Evolutionary conservation across 2,797 vertebrate species (phyloP).

Genomic region (Streptopelia turtur): DNA sequence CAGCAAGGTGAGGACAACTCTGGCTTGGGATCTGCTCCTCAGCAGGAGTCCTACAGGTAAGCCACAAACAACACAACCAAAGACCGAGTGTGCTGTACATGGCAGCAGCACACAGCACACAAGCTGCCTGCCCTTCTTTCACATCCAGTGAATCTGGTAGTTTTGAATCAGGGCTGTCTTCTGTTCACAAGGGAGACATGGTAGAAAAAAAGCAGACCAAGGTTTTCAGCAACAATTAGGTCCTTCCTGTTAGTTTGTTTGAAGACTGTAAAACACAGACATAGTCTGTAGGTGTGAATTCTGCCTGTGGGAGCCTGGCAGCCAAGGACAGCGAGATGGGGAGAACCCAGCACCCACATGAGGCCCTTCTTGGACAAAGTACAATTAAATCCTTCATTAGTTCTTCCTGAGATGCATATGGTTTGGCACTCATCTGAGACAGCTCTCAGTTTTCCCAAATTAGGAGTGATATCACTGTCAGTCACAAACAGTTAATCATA

Average conservation of each 20-base stretch:
- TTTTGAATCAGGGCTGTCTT: neutral
- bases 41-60: neutral
- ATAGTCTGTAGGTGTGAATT: neutral
- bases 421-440: neutral
- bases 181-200: neutral
- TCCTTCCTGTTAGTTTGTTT: neutral
- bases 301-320: neutral
- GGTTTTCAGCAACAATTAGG: neutral
- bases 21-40: neutral
- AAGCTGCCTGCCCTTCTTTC: neutral
- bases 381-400: neutral
- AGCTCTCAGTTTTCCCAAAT: neutral
- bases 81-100: rapidly evolving
- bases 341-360: neutral
- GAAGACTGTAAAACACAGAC: neutral
- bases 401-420: neutral
- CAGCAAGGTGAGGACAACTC: neutral
- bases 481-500: neutral
- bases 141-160: rapidly evolving
- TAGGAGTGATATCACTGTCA: neutral
- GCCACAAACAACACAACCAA: rapidly evolving
- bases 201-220: neutral
- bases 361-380: neutral
- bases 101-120: neutral
- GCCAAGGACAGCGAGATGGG: neutral